Conservation (phyloP, 1,140 invertebrate species). For the Camponotus vicinus region DNA sequence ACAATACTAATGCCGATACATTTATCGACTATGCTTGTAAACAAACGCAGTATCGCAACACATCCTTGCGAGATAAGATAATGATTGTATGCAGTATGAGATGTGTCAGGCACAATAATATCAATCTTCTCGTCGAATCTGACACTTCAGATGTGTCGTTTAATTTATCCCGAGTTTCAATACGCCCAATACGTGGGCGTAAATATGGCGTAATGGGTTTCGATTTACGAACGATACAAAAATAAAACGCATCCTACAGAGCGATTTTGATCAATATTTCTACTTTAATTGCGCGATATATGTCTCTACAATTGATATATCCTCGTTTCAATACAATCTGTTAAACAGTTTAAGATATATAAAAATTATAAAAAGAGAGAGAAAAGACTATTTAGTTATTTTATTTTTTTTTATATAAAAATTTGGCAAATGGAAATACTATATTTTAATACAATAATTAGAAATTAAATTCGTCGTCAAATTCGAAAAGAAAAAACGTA, state of each 20-base stretch:
- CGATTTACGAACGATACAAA: slow-evolving; percentile 22
- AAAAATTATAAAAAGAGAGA: background rate
- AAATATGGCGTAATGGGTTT: background rate
- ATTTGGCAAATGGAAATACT: too few relatives aligned
- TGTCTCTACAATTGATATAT: background rate
- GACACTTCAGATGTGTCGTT: background rate
- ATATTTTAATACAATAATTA: background rate
- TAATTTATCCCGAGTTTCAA: slow-evolving; percentile 8
- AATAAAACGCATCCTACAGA: background rate
- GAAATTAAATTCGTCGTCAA: background rate
- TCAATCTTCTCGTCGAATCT: background rate
- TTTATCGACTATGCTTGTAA: slow-evolving; percentile 24
- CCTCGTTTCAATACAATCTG: too few relatives aligned
- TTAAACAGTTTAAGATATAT: background rate
- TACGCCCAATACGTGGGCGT: background rate
- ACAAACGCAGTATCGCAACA: slow-evolving; percentile 14
- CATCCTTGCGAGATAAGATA: slow-evolving; percentile 52
- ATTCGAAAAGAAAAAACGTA: background rate
- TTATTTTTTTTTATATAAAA: background rate
- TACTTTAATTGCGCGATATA: background rate
- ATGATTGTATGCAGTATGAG: slow-evolving; percentile 15
- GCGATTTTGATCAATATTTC: slow-evolving; percentile 1
- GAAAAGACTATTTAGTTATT: background rate
- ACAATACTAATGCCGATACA: background rate
- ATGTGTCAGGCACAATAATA: slow-evolving; percentile 41